A percentile compares a stretch with the other conserved stretches of the same genome.
These are phyloP conservation scores for Macrotis lagotis DNA, from an alignment of 2,113 vertebrate species.

Conservation along the genomic window DNA sequence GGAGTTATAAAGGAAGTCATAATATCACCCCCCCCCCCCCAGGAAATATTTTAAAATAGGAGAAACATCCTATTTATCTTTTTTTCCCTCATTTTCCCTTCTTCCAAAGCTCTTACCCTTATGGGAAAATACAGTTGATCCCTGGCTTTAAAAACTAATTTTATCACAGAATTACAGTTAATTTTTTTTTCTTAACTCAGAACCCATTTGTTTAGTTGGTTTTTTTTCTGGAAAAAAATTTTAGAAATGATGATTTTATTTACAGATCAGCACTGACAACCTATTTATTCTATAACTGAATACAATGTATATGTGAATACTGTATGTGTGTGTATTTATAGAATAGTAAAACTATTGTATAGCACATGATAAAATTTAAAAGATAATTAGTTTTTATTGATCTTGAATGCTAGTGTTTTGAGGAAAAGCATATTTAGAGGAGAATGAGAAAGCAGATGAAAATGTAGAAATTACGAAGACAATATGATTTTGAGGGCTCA, in stretches of 20 bases:
- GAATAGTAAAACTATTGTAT: background rate
- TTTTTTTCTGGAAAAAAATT: constrained; percentile 19
- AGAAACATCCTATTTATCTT: background rate
- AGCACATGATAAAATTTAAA: background rate
- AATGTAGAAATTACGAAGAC: background rate
- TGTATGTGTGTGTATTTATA: background rate
- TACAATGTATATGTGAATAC: background rate
- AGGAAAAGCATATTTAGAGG: background rate
- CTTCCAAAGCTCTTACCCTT: background rate
- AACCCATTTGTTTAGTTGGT: constrained; percentile 4
- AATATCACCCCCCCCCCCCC: constrained; percentile 18
- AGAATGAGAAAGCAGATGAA: background rate
- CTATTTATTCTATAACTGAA: background rate
- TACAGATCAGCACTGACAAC: background rate
- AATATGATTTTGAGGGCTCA: background rate
- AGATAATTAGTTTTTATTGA: background rate
- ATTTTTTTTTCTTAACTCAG: constrained; percentile 12
- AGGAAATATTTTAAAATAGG: constrained; percentile 36
- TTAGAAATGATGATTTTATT: constrained; percentile 24
- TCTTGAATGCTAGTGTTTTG: background rate
- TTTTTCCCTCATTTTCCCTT: background rate
- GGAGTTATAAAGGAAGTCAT: background rate
- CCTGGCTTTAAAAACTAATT: constrained; percentile 1
- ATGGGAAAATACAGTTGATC: background rate
- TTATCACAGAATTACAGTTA: constrained; percentile 28